Evolutionary conservation across 2,888 invertebrate genomes (phyloP), one percentile per base, ranked within the genome.

Genomic region (Cantharis rufa): DNA sequence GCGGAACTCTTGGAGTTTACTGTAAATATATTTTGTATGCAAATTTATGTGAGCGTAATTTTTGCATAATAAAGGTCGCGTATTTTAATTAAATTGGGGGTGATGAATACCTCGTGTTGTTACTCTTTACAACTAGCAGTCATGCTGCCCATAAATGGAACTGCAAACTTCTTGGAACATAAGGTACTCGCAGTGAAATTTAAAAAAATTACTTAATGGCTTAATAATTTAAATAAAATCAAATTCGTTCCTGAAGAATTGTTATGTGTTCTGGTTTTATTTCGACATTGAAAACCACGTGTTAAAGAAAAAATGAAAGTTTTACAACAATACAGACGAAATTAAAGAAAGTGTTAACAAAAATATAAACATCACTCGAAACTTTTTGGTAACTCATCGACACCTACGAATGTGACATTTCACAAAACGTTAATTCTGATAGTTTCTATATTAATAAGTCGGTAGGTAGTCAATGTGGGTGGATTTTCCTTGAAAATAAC

Each of bases 401-500:
- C 48, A 48, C 48, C 48, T 48, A 48, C 48, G n/a, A 48, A 48
- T 48, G n/a, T 48, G n/a, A 48, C 48, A 48, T 48, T 48, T 48
- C 48, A 48, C 48, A 48, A 48, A 48, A 48, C n/a, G n/a, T n/a
- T 48, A 48, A 48, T 48, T 48, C 48, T 9, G n/a, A 32, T 32
- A 48, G 48, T n/a, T 48, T n/a, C n/a, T n/a, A 48, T 48, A 48
- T 48, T 48, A 48, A 48, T n/a, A 48, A n/a, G n/a, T 48, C 48
- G 28, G 75, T 71, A 70, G 71, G 75, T 21, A 64, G 75, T 7
- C 3, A 13, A 15, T 32, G 72, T 72, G 62, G 72, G 72, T 62
- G 76, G 64, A 18, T 66, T 69, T 70, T 69, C 75, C 75, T 75
- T 75, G 75, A 70, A 71, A 68, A 75, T 70, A 72, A 70, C 74